A percentile compares a stretch with the other conserved stretches of the same genome.
Conservation (phyloP, 2,888 invertebrate species). For the Parnassius glacialis region DNA sequence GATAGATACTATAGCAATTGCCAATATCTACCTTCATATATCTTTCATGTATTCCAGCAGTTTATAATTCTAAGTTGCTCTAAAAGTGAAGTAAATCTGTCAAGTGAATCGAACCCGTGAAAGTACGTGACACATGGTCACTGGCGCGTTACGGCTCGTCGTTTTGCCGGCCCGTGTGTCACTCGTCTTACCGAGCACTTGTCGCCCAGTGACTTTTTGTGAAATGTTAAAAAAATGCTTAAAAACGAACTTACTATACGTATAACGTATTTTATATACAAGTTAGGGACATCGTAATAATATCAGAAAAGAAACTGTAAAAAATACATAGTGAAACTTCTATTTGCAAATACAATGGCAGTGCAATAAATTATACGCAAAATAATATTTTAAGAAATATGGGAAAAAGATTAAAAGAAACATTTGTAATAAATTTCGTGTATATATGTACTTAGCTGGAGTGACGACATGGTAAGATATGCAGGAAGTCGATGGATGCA, state of each 20-base stretch:
- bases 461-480: too few relatives aligned
- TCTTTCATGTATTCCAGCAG: constrained; percentile 15
- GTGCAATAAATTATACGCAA: too few relatives aligned
- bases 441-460: too few relatives aligned
- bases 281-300: too few relatives aligned
- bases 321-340: too few relatives aligned
- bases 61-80: constrained; percentile 12
- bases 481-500: too few relatives aligned
- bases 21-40: constrained; percentile 8
- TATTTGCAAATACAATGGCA: too few relatives aligned
- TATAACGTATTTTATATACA: too few relatives aligned
- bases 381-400: too few relatives aligned
- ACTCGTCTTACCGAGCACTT: constrained; percentile 9
- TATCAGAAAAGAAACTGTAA: too few relatives aligned
- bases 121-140: constrained; percentile 17
- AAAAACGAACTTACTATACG: not conserved
- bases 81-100: constrained; percentile 15
- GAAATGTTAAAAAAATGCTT: constrained; percentile 4
- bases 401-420: too few relatives aligned
- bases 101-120: constrained; percentile 22
- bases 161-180: not conserved
- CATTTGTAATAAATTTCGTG: too few relatives aligned
- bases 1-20: not conserved
- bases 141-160: not conserved
- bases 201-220: constrained; percentile 1